Conservation (phyloP, 2,888 invertebrate species). For the Amphipoea lucens region DNA sequence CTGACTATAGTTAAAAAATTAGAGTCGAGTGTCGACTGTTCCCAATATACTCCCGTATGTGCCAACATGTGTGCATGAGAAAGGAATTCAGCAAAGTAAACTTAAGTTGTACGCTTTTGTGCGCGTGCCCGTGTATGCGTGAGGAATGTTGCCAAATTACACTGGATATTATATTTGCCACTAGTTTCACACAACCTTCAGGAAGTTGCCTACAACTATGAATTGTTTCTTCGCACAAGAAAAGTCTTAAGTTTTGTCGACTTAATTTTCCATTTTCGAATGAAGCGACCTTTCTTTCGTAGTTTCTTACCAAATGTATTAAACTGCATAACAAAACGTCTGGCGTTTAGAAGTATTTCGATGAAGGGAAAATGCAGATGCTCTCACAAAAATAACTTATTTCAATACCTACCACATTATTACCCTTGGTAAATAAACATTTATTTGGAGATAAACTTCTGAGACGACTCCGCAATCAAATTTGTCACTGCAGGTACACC, state of each 20-base stretch:
- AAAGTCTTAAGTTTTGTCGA: neutral
- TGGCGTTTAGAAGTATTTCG: neutral
- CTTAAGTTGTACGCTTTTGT: constrained; percentile 76
- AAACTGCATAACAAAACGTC: neutral
- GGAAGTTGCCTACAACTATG: neutral
- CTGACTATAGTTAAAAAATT: neutral
- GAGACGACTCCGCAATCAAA: no score
- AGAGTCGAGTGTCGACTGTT: neutral
- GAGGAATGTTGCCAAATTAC: constrained; percentile 70
- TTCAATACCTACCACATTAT: neutral
- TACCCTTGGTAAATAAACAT: neutral
- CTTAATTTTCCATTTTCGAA: neutral
- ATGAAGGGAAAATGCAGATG: neutral
- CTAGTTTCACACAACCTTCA: constrained; percentile 35
- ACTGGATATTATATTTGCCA: constrained; percentile 65
- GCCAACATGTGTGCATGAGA: constrained; percentile 72
- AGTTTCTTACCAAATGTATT: neutral
- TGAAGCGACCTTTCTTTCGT: neutral
- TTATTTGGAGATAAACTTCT: neutral
- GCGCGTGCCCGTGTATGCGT: constrained; percentile 66
- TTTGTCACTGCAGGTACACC: neutral
- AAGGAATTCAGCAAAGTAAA: constrained; percentile 81
- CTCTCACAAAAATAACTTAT: neutral
- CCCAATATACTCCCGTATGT: constrained; percentile 63
- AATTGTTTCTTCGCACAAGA: neutral